A percentile compares a stretch with the other conserved stretches of the same genome.
These are phyloP conservation scores for Vultur gryphus DNA, from an alignment of 2,797 vertebrate species.

Conservation along the genomic window DNA sequence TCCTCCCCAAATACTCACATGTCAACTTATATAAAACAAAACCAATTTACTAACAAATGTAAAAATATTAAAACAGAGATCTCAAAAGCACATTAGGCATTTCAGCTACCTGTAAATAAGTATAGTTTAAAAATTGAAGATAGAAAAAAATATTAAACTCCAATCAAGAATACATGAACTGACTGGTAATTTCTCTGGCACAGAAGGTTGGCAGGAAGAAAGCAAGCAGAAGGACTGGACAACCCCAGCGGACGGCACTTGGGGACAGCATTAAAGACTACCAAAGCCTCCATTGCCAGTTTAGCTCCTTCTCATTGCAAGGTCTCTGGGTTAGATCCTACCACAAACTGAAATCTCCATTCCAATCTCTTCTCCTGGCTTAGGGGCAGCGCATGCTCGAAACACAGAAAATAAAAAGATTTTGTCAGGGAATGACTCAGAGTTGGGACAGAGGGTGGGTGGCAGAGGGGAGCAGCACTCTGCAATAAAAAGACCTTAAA, in stretches of 20 bases:
- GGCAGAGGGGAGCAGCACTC: not conserved
- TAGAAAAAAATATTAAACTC: not conserved
- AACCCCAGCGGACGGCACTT: fast-evolving
- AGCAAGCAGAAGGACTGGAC: not conserved
- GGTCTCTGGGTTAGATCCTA: not conserved
- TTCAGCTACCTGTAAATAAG: not conserved
- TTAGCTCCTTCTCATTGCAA: not conserved
- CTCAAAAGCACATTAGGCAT: not conserved
- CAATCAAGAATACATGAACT: not conserved
- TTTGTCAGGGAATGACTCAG: not conserved
- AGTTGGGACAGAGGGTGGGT: not conserved
- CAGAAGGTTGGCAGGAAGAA: not conserved
- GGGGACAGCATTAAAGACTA: not conserved
- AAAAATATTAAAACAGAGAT: not conserved
- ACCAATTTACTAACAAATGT: not conserved
- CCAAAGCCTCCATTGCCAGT: not conserved
- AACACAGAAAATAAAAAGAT: not conserved
- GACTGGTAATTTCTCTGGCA: not conserved
- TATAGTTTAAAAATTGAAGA: not conserved
- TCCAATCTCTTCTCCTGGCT: not conserved
- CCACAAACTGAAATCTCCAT: not conserved
- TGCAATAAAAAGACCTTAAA: not conserved
- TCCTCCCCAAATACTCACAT: not conserved
- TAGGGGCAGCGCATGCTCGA: not conserved
- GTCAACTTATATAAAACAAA: not conserved